These are phyloP conservation scores for Drosophila fulvimacula DNA, from an alignment of 2,888 invertebrate genomes.

Conservation along the genomic window DNA sequence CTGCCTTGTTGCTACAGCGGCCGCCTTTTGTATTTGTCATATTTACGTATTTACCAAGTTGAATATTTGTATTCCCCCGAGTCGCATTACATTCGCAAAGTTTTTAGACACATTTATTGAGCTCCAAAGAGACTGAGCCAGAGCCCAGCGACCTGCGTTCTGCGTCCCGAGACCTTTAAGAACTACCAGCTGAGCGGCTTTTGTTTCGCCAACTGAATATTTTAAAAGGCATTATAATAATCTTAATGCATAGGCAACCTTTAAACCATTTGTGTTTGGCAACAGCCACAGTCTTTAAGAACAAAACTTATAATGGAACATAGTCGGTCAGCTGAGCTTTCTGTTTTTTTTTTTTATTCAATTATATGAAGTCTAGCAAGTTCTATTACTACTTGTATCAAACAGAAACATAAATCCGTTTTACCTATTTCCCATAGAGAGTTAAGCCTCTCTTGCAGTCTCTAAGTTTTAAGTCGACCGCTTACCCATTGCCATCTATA, in stretches of 20 bases:
- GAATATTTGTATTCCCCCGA: slow-evolving; percentile 60
- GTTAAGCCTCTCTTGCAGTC: neutral
- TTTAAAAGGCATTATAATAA: slow-evolving; percentile 56
- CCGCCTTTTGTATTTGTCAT: slow-evolving; percentile 45
- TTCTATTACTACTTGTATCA: neutral
- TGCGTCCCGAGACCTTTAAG: slow-evolving; percentile 4
- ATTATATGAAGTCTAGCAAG: too few relatives aligned
- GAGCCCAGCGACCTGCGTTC: slow-evolving; percentile 5
- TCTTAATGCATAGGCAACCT: slow-evolving; percentile 44
- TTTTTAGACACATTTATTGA: slow-evolving; percentile 62
- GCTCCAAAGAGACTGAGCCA: slow-evolving; percentile 40
- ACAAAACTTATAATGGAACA: neutral
- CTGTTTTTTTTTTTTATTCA: too few relatives aligned
- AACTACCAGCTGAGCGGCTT: slow-evolving; percentile 34
- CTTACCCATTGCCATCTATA: neutral
- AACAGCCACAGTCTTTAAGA: neutral
- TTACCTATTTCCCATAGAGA: neutral
- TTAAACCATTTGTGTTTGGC: slow-evolving; percentile 13
- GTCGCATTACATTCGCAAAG: slow-evolving; percentile 60
- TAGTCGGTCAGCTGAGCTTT: neutral
- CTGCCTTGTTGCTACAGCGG: slow-evolving; percentile 20
- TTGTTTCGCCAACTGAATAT: slow-evolving; percentile 43
- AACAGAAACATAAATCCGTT: neutral
- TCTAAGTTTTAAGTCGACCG: neutral
- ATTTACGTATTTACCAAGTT: slow-evolving; percentile 58